phyloP scores from a whole-genome alignment of 2,797 vertebrate genomes.

The Ceryle rudis region DNA sequence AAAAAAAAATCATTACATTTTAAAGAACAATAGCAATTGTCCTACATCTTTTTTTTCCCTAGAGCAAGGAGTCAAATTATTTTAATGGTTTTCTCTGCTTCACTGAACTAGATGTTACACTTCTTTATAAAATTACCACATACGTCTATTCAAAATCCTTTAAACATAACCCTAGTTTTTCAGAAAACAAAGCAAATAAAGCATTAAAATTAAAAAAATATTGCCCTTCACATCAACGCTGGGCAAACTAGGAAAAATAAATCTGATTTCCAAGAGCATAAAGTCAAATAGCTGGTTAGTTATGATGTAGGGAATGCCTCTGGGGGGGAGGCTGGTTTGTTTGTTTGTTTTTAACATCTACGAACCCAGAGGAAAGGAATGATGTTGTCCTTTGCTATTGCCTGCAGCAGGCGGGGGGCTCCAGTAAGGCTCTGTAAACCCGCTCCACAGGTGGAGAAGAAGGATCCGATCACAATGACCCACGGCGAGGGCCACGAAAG shows the following conservation, averaged over 20 bases:
- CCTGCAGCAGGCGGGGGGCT: slow-evolving; percentile 93
- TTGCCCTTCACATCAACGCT: not conserved
- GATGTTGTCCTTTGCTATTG: slow-evolving; percentile 98
- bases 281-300: not conserved
- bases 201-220: not conserved
- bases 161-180: not conserved
- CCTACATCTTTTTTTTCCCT: not conserved
- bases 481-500: slow-evolving; percentile 97
- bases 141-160: not conserved
- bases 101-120: not conserved
- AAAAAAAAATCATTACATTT: not conserved
- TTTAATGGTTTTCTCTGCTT: not conserved
- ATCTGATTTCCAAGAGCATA: not conserved
- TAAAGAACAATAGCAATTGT: not conserved
- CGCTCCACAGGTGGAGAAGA: slow-evolving; percentile 96
- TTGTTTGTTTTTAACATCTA: not conserved
- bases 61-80: not conserved
- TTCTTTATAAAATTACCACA: not conserved
- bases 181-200: not conserved
- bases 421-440: slow-evolving; percentile 95
- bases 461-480: slow-evolving; percentile 98
- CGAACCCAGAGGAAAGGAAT: slow-evolving; percentile 95
- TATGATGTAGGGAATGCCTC: not conserved
- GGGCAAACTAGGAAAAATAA: not conserved
- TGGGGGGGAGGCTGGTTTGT: too few relatives aligned